Conservation (phyloP, 2,797 vertebrate species). For the Phoxinus dragarum region DNA sequence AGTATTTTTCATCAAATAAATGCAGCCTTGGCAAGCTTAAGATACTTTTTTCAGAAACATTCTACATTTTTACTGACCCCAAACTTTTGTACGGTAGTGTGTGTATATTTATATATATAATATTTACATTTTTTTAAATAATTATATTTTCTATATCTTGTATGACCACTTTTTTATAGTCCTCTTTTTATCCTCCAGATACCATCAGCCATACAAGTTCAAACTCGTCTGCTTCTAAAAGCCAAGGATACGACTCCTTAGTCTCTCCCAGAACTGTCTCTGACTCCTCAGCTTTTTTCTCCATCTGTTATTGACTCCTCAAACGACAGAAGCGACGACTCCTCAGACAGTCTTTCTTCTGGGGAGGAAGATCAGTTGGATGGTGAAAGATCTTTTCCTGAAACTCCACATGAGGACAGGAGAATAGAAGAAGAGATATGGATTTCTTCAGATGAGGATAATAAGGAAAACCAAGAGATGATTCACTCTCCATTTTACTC, state of each 20-base stretch:
- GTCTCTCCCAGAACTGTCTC: conserved; percentile 75
- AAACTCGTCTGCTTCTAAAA: conserved; percentile 29
- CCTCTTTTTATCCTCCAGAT: conserved; percentile 65
- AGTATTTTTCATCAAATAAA: background rate
- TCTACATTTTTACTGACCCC: background rate
- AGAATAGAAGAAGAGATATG: conserved; percentile 69
- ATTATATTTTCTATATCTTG: background rate
- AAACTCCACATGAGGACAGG: conserved; percentile 43
- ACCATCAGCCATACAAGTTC: conserved; percentile 60
- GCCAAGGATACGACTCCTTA: conserved; percentile 52
- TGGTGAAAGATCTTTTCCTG: conserved; percentile 55
- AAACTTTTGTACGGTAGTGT: background rate
- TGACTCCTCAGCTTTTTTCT: conserved; percentile 54
- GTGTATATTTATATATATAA: background rate
- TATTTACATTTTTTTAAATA: background rate
- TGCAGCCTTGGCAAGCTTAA: background rate
- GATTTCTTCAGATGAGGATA: conserved; percentile 78
- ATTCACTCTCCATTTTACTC: conserved; percentile 15
- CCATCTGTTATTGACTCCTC: conserved; percentile 70
- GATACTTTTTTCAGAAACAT: background rate
- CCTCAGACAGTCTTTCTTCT: conserved; percentile 72
- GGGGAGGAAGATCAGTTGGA: conserved; percentile 66
- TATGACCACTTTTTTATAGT: background rate
- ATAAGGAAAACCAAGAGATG: conserved; percentile 65
- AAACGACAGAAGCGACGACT: conserved; percentile 79